These are phyloP conservation scores for Drosophila hydei DNA, from an alignment of 1,140 invertebrate species.

Conservation along the genomic window DNA sequence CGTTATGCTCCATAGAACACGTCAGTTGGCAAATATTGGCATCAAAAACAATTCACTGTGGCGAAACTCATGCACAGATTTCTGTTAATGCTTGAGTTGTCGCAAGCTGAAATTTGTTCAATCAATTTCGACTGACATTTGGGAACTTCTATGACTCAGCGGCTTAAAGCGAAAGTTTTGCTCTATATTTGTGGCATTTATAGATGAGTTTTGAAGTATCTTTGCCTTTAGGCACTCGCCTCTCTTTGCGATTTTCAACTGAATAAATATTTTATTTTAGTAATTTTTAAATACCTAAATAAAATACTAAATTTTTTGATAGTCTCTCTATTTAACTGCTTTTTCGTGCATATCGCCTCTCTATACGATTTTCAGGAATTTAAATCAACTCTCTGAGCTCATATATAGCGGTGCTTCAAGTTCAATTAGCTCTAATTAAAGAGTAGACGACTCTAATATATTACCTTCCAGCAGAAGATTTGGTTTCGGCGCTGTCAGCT, in stretches of 20 bases:
- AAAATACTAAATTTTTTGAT: too few species aligned
- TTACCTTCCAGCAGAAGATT: neutral
- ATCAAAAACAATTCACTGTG: neutral
- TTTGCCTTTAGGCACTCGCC: neutral
- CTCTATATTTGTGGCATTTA: too few species aligned
- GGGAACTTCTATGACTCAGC: neutral
- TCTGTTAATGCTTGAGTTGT: neutral
- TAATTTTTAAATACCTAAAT: too few species aligned
- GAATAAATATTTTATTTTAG: too few species aligned
- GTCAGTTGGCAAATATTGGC: neutral
- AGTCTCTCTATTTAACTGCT: too few species aligned
- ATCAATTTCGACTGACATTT: neutral
- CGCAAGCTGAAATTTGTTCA: neutral
- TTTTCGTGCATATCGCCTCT: neutral
- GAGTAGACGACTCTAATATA: neutral
- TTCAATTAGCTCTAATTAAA: neutral
- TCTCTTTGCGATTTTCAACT: neutral
- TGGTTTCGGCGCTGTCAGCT: neutral
- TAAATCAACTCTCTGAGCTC: neutral
- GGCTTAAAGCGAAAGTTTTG: too few species aligned
- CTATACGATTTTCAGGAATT: neutral
- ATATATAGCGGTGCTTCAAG: neutral
- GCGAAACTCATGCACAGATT: neutral
- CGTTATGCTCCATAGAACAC: constrained; percentile 5
- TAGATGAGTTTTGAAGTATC: too few species aligned